Evolutionary conservation across 1,140 invertebrate species (phyloP).

Genomic region (Drosophila baimaii): DNA sequence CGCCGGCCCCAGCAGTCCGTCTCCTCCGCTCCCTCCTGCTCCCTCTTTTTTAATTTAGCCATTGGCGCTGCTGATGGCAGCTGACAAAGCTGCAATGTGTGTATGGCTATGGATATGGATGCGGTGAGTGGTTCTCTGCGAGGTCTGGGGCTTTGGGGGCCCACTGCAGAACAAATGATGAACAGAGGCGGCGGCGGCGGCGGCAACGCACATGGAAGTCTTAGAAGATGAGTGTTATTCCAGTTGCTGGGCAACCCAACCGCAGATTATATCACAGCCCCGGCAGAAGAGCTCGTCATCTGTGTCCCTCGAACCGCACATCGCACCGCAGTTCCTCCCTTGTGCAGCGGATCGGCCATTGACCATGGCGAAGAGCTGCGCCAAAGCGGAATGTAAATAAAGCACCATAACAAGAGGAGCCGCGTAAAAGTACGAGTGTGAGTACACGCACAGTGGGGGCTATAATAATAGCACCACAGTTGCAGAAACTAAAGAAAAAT

Average conservation of each 20-base stretch:
- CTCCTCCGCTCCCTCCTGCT: no score
- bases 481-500: no score
- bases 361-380: constrained; percentile 75
- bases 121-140: constrained; percentile 14
- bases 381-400: constrained; percentile 77
- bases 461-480: background rate
- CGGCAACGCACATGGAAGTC: constrained; percentile 43
- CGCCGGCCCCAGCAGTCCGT: constrained; percentile 19
- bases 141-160: constrained; percentile 15
- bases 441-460: constrained; percentile 16
- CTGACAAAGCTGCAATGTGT: constrained; percentile 58
- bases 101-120: constrained; percentile 33
- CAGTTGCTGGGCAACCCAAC: constrained; percentile 48
- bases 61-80: constrained; percentile 52
- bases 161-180: constrained; percentile 27
- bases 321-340: constrained; percentile 6
- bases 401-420: constrained; percentile 64
- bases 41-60: constrained; percentile 69
- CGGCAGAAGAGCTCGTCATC: constrained; percentile 39
- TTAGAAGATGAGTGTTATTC: constrained; percentile 44
- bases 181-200: constrained; percentile 10
- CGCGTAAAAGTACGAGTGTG: constrained; percentile 46
- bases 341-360: constrained; percentile 64
- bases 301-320: background rate
- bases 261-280: constrained; percentile 78